Conservation (phyloP, 2,113 vertebrate species). For the Caranx melampygus region DNA sequence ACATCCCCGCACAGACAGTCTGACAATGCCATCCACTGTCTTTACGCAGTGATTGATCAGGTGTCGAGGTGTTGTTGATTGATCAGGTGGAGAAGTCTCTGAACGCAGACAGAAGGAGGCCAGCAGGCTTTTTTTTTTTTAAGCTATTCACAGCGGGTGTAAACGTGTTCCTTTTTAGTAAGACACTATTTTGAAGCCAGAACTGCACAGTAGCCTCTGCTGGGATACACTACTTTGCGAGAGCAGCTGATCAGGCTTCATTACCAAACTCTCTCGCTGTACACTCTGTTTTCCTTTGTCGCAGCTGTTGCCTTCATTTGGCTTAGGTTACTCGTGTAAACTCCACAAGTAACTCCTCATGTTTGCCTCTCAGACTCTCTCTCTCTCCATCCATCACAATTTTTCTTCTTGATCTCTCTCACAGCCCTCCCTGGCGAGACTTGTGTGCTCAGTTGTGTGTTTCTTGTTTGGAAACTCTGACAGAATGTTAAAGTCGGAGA, state of each 20-base stretch:
- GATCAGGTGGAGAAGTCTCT: background rate
- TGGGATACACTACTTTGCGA: background rate
- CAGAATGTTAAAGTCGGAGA: slow-evolving; percentile 42
- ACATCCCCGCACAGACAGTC: background rate
- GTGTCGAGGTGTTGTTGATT: background rate
- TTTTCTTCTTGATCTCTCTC: background rate
- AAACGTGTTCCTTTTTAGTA: background rate
- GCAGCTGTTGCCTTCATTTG: slow-evolving; percentile 23
- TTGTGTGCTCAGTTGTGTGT: background rate
- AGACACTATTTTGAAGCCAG: background rate
- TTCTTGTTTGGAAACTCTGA: slow-evolving; percentile 16
- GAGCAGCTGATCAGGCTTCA: background rate
- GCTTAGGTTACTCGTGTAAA: background rate
- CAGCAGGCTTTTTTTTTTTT: too few species aligned
- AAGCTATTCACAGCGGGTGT: too few species aligned
- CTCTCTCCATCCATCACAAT: background rate
- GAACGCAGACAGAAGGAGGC: background rate
- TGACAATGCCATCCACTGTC: background rate
- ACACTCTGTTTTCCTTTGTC: slow-evolving; percentile 20
- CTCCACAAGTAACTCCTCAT: background rate
- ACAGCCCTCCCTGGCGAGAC: background rate
- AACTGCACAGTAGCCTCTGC: background rate
- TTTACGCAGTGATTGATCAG: background rate
- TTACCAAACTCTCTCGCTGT: slow-evolving; percentile 2
- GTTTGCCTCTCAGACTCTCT: background rate